These are phyloP conservation scores for Zaprionus vittiger DNA, from an alignment of 1,140 invertebrate species.

Conservation along the genomic window DNA sequence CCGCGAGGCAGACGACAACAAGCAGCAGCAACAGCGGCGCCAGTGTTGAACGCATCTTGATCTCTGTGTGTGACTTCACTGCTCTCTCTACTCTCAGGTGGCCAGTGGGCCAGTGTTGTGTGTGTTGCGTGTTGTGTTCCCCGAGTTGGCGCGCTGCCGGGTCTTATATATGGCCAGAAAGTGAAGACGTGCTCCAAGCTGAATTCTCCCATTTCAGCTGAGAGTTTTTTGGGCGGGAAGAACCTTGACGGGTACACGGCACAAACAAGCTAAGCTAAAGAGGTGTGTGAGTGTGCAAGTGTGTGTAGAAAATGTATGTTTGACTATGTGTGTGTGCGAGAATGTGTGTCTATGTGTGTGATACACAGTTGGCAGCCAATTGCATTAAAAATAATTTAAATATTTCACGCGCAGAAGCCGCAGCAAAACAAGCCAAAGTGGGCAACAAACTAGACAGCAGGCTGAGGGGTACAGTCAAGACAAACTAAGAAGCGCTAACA, in stretches of 20 bases:
- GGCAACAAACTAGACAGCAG: slow-evolving; percentile 1
- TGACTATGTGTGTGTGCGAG: slow-evolving; percentile 6
- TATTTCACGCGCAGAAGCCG: slow-evolving; percentile 51
- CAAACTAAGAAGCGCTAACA: neutral
- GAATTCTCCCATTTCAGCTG: slow-evolving; percentile 12
- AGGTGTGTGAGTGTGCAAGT: slow-evolving; percentile 1
- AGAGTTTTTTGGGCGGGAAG: slow-evolving; percentile 40
- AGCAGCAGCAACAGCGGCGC: slow-evolving; percentile 1
- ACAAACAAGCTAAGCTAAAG: slow-evolving; percentile 12
- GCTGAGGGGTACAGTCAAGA: slow-evolving; percentile 5
- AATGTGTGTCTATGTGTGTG: slow-evolving; percentile 3
- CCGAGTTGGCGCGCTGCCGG: slow-evolving; percentile 26
- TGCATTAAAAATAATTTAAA: slow-evolving; percentile 62
- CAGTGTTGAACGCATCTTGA: slow-evolving; percentile 41
- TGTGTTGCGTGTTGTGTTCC: slow-evolving; percentile 31
- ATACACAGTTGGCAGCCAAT: slow-evolving; percentile 33
- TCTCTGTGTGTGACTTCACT: slow-evolving; percentile 6
- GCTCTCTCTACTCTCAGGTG: slow-evolving; percentile 3
- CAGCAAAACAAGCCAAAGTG: slow-evolving; percentile 22
- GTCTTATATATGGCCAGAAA: slow-evolving; percentile 65
- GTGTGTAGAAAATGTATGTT: neutral
- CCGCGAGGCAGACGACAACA: slow-evolving; percentile 10
- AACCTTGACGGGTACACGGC: slow-evolving; percentile 43
- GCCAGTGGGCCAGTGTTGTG: neutral
- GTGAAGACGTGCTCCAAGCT: slow-evolving; percentile 17